Base-by-base conservation (phyloP, 2,888 invertebrate genomes). In the Meandrusa payeni region DNA sequence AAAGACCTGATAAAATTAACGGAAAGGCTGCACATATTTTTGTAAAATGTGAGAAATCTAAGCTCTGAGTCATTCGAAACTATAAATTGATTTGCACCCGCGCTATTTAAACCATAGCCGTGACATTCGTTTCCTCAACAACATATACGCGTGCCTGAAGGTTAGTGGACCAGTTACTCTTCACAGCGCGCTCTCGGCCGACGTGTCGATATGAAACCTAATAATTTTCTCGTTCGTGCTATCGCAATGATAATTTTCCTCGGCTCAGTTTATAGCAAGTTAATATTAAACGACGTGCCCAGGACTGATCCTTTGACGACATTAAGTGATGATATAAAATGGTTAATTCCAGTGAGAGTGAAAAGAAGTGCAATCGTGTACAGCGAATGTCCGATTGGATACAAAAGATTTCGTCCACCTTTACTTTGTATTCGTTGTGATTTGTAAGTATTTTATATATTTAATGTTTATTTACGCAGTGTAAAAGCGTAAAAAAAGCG, bases 291-390 rank as follows among this genome's bases (percentile, higher is more conserved):
- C 7, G 5, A 2, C 17, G 38, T n/a, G 10, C 12, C 6, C 15
- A 24, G 23, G 13, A 10, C 9, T 10, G 23, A 39, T 2, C 11
- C 15, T 5, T 24, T 12, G 6, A 7, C 24, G 1, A 26, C 2
- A 5, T 11, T 40, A 9, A 26, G 19, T 40, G 19, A 32, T 12
- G 17, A 26, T 6, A 11, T 26, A 5, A 24, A 32, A 6, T 24
- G 19, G 24, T 27, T 37, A 9, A 38, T 7, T 6, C 28, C 34
- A 5, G 6, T 11, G 13, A 31, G 43, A 38, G 37, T 43, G 26
- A 43, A 32, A 37, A 37, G 43, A 1, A 31, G 19, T 37, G 37
- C 13, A 19, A 43, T 43, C 5, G 19, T 23, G 24, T 29, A 31
- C 5, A 26, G 31, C 13, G 32, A 24, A 31, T 43, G 43, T 24